Evolutionary conservation across 2,113 vertebrate genomes (phyloP).

Genomic region (Petrocephalus microphthalmus): DNA sequence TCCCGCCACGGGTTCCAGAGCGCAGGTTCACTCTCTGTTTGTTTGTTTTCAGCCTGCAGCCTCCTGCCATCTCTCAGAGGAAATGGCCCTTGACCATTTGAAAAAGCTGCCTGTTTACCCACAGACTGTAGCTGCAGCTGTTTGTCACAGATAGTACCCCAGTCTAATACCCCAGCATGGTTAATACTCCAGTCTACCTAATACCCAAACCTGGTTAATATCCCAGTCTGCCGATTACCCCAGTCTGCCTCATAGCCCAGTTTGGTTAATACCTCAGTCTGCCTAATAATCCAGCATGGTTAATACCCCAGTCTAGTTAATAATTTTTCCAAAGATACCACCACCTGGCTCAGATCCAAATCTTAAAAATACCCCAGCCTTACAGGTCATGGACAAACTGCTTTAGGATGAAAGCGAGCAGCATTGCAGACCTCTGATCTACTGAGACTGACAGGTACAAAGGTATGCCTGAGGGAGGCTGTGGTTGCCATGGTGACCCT

Average conservation of each 20-base stretch:
- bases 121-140: not conserved
- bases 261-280: not conserved
- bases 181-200: not conserved
- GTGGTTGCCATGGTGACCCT: not conserved
- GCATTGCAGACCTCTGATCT: not conserved
- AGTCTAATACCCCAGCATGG: not conserved
- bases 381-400: not conserved
- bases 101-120: not conserved
- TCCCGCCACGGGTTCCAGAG: not conserved
- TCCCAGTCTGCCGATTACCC: not conserved
- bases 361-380: not conserved
- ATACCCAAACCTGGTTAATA: not conserved
- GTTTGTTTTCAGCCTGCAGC: not conserved
- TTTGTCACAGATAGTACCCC: not conserved
- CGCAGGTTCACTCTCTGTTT: not conserved
- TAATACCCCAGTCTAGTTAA: not conserved
- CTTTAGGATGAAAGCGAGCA: not conserved
- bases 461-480: not conserved
- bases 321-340: not conserved
- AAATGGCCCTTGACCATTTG: not conserved
- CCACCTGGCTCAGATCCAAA: not conserved
- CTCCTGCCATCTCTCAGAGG: not conserved
- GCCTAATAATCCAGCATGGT: no score
- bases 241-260: not conserved
- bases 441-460: not conserved